phyloP scores from a whole-genome alignment of 1,140 invertebrate genomes.

The Ridgeia piscesae region DNA sequence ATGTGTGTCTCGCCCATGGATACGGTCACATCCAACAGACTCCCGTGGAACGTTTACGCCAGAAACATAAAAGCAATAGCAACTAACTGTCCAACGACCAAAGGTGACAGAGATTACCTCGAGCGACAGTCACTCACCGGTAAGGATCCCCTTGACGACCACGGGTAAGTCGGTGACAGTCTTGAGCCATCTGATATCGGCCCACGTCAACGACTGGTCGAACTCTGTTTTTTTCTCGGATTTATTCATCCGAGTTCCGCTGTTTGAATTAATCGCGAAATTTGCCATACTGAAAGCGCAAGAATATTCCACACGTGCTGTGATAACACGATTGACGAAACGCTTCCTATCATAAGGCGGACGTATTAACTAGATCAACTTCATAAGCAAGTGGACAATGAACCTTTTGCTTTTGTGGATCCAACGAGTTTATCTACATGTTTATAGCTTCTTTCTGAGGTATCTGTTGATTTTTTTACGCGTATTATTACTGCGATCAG shows the following conservation, averaged over 20 bases:
- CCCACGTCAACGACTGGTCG: constrained; percentile 39
- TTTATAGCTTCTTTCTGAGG: no score
- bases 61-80: no score
- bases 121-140: constrained; percentile 63
- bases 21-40: no score
- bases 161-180: constrained; percentile 74
- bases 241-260: constrained; percentile 28
- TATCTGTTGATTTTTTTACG: no score
- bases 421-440: background rate
- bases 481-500: no score
- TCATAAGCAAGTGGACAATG: no score
- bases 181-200: constrained; percentile 82
- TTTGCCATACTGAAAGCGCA: constrained; percentile 54
- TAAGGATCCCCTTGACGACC: constrained; percentile 86
- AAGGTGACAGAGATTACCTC: background rate
- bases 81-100: background rate
- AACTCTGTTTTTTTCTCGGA: constrained; percentile 64
- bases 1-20: no score
- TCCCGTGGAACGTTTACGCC: no score
- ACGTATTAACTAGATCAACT: no score
- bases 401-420: no score
- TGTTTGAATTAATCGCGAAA: constrained; percentile 40
- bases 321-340: background rate
- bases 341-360: background rate
- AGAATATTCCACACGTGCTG: background rate